These are phyloP conservation scores for Siderastrea siderea DNA, from an alignment of 92 coral and sea anemone genomes.

Conservation along the genomic window DNA sequence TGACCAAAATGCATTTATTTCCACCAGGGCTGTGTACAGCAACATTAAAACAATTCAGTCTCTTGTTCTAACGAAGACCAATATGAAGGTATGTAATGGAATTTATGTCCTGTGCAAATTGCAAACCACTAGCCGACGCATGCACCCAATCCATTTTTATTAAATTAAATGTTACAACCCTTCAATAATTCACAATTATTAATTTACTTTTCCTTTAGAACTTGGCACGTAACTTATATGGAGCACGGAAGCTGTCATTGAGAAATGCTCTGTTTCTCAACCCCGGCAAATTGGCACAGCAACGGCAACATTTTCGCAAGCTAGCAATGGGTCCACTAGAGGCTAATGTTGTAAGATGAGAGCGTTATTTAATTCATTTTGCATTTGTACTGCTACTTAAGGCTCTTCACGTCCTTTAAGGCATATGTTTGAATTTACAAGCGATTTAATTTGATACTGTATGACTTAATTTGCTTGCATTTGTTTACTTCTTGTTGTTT, in stretches of 20 bases:
- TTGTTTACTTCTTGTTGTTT: too few species aligned
- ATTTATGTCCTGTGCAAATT: background rate
- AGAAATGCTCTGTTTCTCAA: background rate
- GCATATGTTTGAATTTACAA: too few species aligned
- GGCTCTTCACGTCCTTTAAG: too few species aligned
- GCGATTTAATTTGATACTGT: too few species aligned
- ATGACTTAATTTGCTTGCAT: too few species aligned
- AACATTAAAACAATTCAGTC: background rate
- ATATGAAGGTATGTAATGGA: background rate
- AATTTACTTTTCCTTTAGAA: background rate
- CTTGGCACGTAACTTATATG: background rate
- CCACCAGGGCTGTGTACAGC: background rate
- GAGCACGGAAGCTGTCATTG: background rate
- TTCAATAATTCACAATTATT: background rate
- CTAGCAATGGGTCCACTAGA: background rate
- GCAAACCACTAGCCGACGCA: background rate
- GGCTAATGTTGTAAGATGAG: background rate
- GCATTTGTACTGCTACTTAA: too few species aligned
- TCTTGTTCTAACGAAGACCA: background rate
- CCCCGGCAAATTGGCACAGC: background rate
- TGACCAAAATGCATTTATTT: background rate
- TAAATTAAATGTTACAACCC: background rate
- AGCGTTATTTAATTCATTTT: too few species aligned
- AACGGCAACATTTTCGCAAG: background rate
- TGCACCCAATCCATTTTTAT: background rate